Base-by-base conservation (phyloP, 1,140 invertebrate species). In the Holotrichia oblita region DNA sequence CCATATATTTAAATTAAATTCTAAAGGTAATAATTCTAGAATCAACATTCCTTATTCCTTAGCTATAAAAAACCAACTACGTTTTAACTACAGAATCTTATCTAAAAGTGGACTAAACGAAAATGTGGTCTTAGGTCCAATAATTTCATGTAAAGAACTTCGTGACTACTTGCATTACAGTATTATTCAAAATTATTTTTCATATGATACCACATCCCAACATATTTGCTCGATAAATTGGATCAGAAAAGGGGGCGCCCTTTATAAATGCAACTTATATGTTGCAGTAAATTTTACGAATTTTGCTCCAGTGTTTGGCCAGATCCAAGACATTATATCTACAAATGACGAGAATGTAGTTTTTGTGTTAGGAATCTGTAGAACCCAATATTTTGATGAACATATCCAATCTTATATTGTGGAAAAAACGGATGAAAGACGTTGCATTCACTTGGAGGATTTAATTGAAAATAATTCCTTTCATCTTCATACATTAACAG, bases 401-500 rank as follows among this genome's bases (percentile, higher is more conserved):
- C 44, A 14, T 48, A 48, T 48, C n/a, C 44, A 48, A 48, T 48
- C 44, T 48, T 48, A 48, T 48, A 48, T 48, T 48, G 44, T 48
- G n/a, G 44, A 48, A 48, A 48, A 10, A 48, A 48, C 44, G 44
- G 44, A 48, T 48, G 44, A 48, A 48, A 17, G 10, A 48, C 44
- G n/a, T 48, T 48, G 44, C 44, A 17, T 48, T 48, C 44, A 48
- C 10, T 14, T 48, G 10, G 10, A 48, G 44, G 44, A 48, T 48
- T 48, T 48, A 48, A 48, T 48, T 48, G 44, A 48, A 48, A 48
- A 48, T 48, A 48, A 48, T 48, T 48, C 44, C 44, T 48, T 48
- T 48, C 44, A 48, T 17, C 44, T 48, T 48, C 44, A 48, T 48
- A 48, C 44, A 48, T 48, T 48, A 48, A 34, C 27, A 34, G 27